These are phyloP conservation scores for Rhadina sibilatrix DNA, from an alignment of 2,113 vertebrate genomes.

Conservation along the genomic window DNA sequence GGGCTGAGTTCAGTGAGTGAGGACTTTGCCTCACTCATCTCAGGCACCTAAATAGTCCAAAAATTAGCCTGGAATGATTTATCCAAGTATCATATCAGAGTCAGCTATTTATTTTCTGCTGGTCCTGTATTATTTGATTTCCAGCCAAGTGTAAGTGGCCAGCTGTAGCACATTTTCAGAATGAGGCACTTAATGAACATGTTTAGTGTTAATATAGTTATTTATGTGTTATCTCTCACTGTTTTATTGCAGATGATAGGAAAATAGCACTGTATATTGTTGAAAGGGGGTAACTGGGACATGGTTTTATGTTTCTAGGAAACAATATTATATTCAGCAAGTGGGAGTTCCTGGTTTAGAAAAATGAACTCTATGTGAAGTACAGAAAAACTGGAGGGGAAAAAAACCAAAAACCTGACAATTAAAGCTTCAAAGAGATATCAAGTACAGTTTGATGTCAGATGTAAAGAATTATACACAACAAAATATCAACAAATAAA, in stretches of 20 bases:
- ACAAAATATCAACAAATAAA: slow-evolving; percentile 33
- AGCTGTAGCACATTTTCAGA: slow-evolving; percentile 62
- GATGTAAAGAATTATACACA: slow-evolving; percentile 1
- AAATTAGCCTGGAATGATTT: not conserved
- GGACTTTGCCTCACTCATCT: not conserved
- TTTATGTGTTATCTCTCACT: slow-evolving; percentile 46
- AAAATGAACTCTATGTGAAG: not conserved
- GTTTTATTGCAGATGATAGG: slow-evolving; percentile 54
- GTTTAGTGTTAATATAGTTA: slow-evolving; percentile 53
- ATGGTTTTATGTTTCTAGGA: slow-evolving; percentile 6
- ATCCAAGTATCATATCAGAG: not conserved
- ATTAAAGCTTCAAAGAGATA: slow-evolving; percentile 55
- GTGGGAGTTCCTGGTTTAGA: not conserved
- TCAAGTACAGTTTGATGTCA: slow-evolving; percentile 40
- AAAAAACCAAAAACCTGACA: not conserved
- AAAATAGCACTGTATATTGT: slow-evolving; percentile 42
- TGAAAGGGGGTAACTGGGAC: slow-evolving; percentile 8
- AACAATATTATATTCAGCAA: slow-evolving; percentile 34
- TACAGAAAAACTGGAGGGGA: not conserved
- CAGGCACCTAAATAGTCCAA: not conserved
- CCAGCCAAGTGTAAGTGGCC: slow-evolving; percentile 48
- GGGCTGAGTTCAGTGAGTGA: not conserved
- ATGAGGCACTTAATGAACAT: slow-evolving; percentile 57
- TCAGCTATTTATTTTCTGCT: slow-evolving; percentile 31
- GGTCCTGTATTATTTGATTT: slow-evolving; percentile 46